Conservation (phyloP, 2,888 invertebrate genomes). For the Archips xylosteana region DNA sequence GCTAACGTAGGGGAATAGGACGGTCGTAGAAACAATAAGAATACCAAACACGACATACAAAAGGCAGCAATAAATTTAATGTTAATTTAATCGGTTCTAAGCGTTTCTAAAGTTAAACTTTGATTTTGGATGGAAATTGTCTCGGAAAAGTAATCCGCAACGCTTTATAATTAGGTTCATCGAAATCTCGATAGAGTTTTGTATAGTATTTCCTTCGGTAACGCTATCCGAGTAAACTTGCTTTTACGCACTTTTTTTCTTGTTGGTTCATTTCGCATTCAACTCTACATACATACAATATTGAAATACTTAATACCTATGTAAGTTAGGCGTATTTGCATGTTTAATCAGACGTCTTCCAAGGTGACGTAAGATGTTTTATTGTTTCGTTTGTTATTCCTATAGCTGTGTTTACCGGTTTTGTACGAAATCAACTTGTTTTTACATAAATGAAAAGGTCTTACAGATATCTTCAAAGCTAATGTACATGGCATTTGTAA, state of each 20-base stretch:
- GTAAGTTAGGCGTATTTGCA: constrained; percentile 80
- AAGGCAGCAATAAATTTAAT: constrained; percentile 34
- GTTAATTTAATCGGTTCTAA: constrained; percentile 35
- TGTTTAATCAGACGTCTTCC: constrained; percentile 84
- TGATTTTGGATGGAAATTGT: constrained; percentile 69
- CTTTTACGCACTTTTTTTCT: constrained; percentile 70
- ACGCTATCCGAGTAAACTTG: constrained; percentile 57
- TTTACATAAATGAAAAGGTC: not conserved
- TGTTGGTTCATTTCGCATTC: constrained; percentile 53
- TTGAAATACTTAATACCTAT: constrained; percentile 62
- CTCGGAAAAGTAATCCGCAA: constrained; percentile 73
- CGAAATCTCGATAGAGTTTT: constrained; percentile 76
- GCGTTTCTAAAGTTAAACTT: constrained; percentile 61
- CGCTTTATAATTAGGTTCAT: constrained; percentile 85
- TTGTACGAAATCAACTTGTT: constrained; percentile 33
- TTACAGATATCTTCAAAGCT: not conserved
- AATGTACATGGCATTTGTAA: no score
- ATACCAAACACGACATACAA: constrained; percentile 36
- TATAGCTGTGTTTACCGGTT: constrained; percentile 17
- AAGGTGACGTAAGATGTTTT: constrained; percentile 78
- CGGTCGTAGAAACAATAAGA: constrained; percentile 52
- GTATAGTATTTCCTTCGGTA: constrained; percentile 74
- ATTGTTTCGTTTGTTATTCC: constrained; percentile 45
- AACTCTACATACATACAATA: constrained; percentile 57
- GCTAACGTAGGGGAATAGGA: constrained; percentile 60